Conservation (phyloP, 2,888 invertebrate genomes). For the Adelognathus sp. region DNA sequence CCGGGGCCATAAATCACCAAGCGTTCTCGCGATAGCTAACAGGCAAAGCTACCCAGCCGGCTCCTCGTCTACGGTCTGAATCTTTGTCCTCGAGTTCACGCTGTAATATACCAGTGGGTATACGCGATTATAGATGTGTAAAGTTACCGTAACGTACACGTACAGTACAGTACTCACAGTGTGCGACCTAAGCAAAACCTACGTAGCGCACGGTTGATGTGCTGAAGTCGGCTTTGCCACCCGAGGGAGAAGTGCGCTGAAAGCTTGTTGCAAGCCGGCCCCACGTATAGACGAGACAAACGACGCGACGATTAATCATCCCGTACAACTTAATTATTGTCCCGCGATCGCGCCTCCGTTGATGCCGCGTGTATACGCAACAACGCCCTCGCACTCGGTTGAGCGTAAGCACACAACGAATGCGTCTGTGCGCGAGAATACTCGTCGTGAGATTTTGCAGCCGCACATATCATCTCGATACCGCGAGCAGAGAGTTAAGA, state of each 20-base stretch:
- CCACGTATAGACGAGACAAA: conserved; percentile 46
- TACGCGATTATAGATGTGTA: background rate
- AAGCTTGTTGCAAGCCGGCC: conserved; percentile 41
- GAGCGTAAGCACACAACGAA: background rate
- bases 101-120: conserved; percentile 13
- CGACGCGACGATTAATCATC: conserved; percentile 70
- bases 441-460: background rate
- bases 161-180: background rate
- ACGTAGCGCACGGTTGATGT: conserved; percentile 1
- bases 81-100: conserved; percentile 50
- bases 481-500: background rate
- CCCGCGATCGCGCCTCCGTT: conserved; percentile 55
- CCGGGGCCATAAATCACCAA: conserved; percentile 60
- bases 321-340: conserved; percentile 73
- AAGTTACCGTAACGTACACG: background rate
- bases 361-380: conserved; percentile 36
- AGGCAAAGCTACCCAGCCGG: conserved; percentile 35
- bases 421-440: too few relatives aligned
- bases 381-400: conserved; percentile 19
- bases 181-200: conserved; percentile 18
- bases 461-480: background rate
- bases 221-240: conserved; percentile 39
- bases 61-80: conserved; percentile 27
- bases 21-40: conserved; percentile 45
- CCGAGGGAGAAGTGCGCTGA: conserved; percentile 40